Percentiles rank a stretch among this genome's conserved stretches.
Conservation (phyloP, 2,888 invertebrate species). For the Sacculina carcini region DNA sequence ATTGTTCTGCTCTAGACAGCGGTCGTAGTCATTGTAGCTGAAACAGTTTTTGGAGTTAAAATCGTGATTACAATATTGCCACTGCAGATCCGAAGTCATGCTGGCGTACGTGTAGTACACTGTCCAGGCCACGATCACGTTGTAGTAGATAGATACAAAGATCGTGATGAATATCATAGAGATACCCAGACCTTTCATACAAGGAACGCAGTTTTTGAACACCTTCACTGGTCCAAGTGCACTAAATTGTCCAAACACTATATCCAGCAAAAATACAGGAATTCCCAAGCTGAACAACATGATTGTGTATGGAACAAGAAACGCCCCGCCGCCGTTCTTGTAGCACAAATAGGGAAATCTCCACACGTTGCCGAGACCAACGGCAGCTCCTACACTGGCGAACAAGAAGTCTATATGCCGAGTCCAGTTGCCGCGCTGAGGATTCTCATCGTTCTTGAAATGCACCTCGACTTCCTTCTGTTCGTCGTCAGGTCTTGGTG, state of each 20-base stretch:
- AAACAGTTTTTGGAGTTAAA: slow-evolving; percentile 31
- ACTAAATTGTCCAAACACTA: slow-evolving; percentile 7
- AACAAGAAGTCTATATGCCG: slow-evolving; percentile 87
- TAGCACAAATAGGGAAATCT: slow-evolving; percentile 76
- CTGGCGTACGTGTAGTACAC: slow-evolving; percentile 41
- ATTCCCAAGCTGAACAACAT: slow-evolving; percentile 3
- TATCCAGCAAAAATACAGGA: slow-evolving; percentile 9
- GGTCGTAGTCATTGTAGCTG: neutral
- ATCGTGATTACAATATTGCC: slow-evolving; percentile 39
- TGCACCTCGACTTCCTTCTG: no score
- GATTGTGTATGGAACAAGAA: neutral
- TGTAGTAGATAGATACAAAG: slow-evolving; percentile 12
- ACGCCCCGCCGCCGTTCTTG: slow-evolving; percentile 83
- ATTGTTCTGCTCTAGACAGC: neutral
- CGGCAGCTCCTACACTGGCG: slow-evolving; percentile 88
- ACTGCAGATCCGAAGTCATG: slow-evolving; percentile 27
- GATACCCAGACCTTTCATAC: slow-evolving; percentile 11
- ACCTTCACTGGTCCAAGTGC: slow-evolving; percentile 7
- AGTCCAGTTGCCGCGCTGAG: slow-evolving; percentile 61
- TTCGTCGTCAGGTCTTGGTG: no score
- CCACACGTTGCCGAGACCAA: slow-evolving; percentile 25
- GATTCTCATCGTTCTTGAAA: neutral
- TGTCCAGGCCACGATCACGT: slow-evolving; percentile 32
- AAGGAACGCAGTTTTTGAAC: slow-evolving; percentile 5
- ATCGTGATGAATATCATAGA: slow-evolving; percentile 8